Evolutionary conservation across 2,888 invertebrate species (phyloP), one percentile per base, ranked within the genome.

Genomic region (Campopleginae sp.): DNA sequence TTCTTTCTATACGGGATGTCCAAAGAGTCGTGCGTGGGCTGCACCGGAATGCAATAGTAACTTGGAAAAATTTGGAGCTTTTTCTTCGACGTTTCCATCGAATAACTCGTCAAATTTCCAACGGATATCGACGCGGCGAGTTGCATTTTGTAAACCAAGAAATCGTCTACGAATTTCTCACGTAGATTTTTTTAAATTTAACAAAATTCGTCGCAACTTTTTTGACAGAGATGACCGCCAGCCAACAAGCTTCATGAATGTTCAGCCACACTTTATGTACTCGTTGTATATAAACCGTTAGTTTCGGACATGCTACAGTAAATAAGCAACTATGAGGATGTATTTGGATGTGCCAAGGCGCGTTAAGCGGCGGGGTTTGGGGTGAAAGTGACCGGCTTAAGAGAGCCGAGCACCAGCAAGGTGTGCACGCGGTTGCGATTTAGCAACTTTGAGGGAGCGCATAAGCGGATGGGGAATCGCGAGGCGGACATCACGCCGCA

Each of bases 321-420:
- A 79, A 42, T 71, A 79, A 65, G 58, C 48, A 61, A 27, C 58
- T 61, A 54, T 65, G 85, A 75, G 71, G 65, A 82, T 80, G 85
- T 72, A 82, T 85, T 85, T 82, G 85, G 82, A 82, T 33, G 85
- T 82, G 85, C 85, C 82, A 63, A 48, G 74, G 63, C 85, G 68
- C 84, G 75, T 81, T 51, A 58, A 72, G 66, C 65, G 48, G 82
- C 65, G 48, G 82, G 58, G 82, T 80, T 72, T 75, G 82, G 80
- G 82, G 85, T 85, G 85, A 85, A 85, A 85, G 85, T 85, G 76
- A 80, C 79, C 80, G 66, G 33, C 46, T 70, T 14, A 6, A 44
- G 38, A 74, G 63, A 51, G 42, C 23, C 75, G 38, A 51, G 38
- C 38, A 38, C 6, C 38, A 38, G 38, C 38, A 10, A 19, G 19